Conservation (phyloP, 2,797 vertebrate species). For the Nannoperca australis region DNA sequence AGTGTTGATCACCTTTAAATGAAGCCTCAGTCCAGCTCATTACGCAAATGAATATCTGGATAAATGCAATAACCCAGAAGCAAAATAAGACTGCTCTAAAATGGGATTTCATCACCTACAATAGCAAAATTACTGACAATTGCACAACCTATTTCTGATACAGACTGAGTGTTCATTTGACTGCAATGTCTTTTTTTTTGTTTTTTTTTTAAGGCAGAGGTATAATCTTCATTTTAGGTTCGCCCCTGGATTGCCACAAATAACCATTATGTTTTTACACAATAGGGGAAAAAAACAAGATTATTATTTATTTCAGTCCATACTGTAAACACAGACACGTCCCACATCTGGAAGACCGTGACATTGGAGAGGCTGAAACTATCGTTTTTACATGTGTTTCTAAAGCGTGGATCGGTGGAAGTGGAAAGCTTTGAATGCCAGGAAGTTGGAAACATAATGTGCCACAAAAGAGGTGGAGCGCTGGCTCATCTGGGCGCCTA, state of each 20-base stretch:
- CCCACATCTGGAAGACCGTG: slow-evolving; percentile 42
- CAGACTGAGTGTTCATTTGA: not conserved
- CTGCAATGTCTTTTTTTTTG: not conserved
- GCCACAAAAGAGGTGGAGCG: slow-evolving; percentile 33
- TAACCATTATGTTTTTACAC: slow-evolving; percentile 18
- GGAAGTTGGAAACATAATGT: slow-evolving; percentile 29
- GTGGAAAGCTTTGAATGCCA: slow-evolving; percentile 40
- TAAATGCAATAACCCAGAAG: not conserved
- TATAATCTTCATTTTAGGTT: slow-evolving; percentile 3
- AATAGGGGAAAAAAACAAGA: slow-evolving; percentile 15
- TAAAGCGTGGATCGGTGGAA: slow-evolving; percentile 22
- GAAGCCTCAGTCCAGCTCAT: not conserved
- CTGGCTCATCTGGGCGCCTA: slow-evolving; percentile 13
- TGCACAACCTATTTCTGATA: not conserved
- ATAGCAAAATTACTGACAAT: not conserved
- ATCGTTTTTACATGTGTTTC: slow-evolving; percentile 14
- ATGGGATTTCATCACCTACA: not conserved
- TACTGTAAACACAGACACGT: slow-evolving; percentile 21
- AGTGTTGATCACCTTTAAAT: not conserved
- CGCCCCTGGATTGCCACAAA: no score
- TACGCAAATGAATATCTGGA: not conserved
- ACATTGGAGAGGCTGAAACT: slow-evolving; percentile 21
- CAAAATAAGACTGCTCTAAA: not conserved
- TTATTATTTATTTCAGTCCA: slow-evolving; percentile 23
- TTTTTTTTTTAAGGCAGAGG: not conserved